Base-by-base conservation (phyloP, 2,113 vertebrate genomes). In the Paratilapia polleni region DNA sequence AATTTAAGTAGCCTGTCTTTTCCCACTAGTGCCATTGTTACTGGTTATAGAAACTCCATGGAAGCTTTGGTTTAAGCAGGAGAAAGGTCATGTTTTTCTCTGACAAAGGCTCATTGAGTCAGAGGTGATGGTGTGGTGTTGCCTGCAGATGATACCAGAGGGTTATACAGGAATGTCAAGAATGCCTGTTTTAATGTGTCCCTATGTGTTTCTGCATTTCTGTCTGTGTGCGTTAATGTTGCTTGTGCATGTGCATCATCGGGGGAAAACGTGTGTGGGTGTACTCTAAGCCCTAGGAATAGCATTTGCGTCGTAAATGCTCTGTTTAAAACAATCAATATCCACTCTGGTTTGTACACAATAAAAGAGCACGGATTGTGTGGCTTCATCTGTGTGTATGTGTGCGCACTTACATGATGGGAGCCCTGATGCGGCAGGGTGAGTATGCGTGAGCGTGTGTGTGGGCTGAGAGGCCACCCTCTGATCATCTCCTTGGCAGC, bases 311-410 rank as follows among this genome's bases (percentile, higher is more conserved):
- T 89, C 85, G 68, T 95, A 95, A 94, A 94, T 62, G 91, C 90
- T 91, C 77, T 89, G 91, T 94, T 95, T 94, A 95, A 94, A 93
- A 89, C 88, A 84, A 95, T 95, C 94, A 90, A 95, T 95, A 94
- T 88, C 86, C 89, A 78, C 90, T 91, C 90, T 36, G 81, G 63
- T 87, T 84, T 80, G 58, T 62, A 79, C 87, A 57, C 66, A 19
- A 81, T 82, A 88, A 82, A 90, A 86, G 77, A 80, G 73, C 59
- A 60, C 58, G 78, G 24, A 82, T 84, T 77, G 82, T 87, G 84
- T 79, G 70, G 8, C 73, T 36, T 81, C 73, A 26, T 61, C 73
- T 61, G 63, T 70, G 62, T 84, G 79, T 83, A 63, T 59, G 47
- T 56, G 70, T 17, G 14, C 49, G 87, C 54, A 2, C 79, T 59